Evolutionary conservation across 2,888 invertebrate genomes (phyloP), one percentile per base, ranked within the genome.

Genomic region (Acleris laterana): DNA sequence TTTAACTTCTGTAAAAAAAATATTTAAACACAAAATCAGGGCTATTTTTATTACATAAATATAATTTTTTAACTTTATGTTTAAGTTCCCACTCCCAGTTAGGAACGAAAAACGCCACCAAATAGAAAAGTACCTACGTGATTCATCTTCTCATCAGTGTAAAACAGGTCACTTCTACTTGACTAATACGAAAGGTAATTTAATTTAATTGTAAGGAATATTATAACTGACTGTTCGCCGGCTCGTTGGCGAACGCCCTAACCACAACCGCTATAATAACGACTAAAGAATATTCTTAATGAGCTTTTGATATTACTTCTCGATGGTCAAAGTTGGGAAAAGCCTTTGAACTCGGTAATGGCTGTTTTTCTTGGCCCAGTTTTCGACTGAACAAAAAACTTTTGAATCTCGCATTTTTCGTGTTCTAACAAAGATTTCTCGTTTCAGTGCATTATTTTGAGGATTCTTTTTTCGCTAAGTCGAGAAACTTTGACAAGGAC

Each of bases 281-380:
- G 69, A 68, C 69, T 67, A 69, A 38, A 70, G 72, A 76, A 77
- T 74, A 77, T 78, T 81, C 83, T 80, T 79, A 82, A 84, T 77
- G 77, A 80, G 78, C 72, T 68, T 64, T 79, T 77, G 46, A 66
- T 66, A 74, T 74, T 70, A 71, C 68, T 71, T 68, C 69, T 71
- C 72, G 71, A 82, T 78, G 80, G 72, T 64, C 70, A 69, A 83
- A 83, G 72, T 83, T 81, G 68, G 74, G 70, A 77, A 80, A 79
- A 75, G 76, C 74, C 75, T 76, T 75, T 68, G 77, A 78, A 76
- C 77, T 74, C 62, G 69, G 62, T 82, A 79, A 83, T 77, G 74
- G 71, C 72, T 77, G 75, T 74, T 79, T 79, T 76, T 68, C 69
- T 67, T 72, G 73, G 58, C 71, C 74, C 74, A 75, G 73, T 78